A percentile compares a stretch with the other conserved stretches of the same genome.
phyloP scores from a whole-genome alignment of 2,888 invertebrate genomes.

The Nebria brevicollis region DNA sequence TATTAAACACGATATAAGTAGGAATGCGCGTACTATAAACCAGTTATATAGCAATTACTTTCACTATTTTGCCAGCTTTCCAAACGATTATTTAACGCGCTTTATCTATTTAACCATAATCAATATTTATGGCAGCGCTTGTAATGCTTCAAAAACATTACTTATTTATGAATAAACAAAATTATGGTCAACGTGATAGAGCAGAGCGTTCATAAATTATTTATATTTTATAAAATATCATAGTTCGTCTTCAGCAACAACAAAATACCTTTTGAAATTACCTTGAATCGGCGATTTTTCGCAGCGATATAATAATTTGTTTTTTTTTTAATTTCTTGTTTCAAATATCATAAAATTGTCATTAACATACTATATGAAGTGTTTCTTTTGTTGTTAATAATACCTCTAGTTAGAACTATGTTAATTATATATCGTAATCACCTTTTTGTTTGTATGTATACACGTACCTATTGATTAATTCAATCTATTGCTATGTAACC shows the following conservation, averaged over 20 bases:
- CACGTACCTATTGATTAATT: background rate
- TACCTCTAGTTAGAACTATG: background rate
- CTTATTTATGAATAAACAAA: background rate
- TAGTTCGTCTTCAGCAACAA: background rate
- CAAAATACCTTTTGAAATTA: background rate
- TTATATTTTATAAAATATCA: background rate
- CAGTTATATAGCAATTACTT: slow-evolving; percentile 26
- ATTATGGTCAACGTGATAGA: background rate
- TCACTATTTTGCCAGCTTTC: slow-evolving; percentile 24
- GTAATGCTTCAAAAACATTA: background rate
- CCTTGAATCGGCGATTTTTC: too few species aligned
- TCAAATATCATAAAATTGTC: background rate
- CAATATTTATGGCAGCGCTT: background rate
- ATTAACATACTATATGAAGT: background rate
- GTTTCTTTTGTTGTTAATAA: background rate
- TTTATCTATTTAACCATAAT: background rate
- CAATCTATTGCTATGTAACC: background rate
- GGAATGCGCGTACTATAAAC: slow-evolving; percentile 22
- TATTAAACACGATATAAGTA: background rate
- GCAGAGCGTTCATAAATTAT: background rate
- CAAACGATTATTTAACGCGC: slow-evolving; percentile 1
- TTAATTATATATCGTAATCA: background rate
- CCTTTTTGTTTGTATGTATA: background rate
- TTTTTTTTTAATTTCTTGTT: background rate
- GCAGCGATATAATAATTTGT: background rate